phyloP scores from a whole-genome alignment of 2,888 invertebrate genomes.

The Andrena bicolor region DNA sequence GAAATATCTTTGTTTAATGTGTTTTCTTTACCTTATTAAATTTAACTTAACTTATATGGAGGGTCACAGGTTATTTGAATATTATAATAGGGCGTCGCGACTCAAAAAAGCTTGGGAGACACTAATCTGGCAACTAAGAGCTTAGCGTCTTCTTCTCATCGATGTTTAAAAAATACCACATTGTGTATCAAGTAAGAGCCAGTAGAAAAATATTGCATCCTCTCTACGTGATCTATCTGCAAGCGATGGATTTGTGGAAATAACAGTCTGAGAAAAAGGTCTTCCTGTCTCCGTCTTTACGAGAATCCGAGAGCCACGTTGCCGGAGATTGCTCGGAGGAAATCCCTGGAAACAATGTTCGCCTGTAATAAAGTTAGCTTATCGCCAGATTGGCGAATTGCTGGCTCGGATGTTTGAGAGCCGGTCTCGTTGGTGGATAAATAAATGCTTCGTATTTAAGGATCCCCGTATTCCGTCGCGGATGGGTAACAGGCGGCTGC shows the following conservation, averaged over 20 bases:
- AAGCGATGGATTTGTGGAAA: too few relatives aligned
- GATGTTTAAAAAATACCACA: too few relatives aligned
- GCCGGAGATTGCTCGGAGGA: background rate
- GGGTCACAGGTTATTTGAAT: too few relatives aligned
- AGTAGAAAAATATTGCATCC: background rate
- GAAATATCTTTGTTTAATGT: too few relatives aligned
- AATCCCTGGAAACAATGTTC: conserved; percentile 1
- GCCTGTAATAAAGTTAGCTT: conserved; percentile 5
- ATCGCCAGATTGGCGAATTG: conserved; percentile 9
- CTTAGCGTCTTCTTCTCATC: too few relatives aligned
- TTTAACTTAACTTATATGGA: too few relatives aligned
- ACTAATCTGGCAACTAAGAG: too few relatives aligned
- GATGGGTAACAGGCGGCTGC: conserved; percentile 42
- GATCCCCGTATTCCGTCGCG: conserved; percentile 13
- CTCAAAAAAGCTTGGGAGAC: too few relatives aligned
- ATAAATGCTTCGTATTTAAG: conserved; percentile 41
- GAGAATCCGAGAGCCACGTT: background rate
- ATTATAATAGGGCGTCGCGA: too few relatives aligned
- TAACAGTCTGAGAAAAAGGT: background rate
- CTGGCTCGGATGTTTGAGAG: conserved; percentile 7
- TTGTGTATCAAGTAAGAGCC: too few relatives aligned
- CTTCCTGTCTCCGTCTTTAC: background rate
- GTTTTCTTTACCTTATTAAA: too few relatives aligned
- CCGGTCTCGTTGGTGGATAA: conserved; percentile 26
- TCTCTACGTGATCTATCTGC: background rate